phyloP scores from a whole-genome alignment of 2,888 invertebrate species.

The Balanococcus diminutus region DNA sequence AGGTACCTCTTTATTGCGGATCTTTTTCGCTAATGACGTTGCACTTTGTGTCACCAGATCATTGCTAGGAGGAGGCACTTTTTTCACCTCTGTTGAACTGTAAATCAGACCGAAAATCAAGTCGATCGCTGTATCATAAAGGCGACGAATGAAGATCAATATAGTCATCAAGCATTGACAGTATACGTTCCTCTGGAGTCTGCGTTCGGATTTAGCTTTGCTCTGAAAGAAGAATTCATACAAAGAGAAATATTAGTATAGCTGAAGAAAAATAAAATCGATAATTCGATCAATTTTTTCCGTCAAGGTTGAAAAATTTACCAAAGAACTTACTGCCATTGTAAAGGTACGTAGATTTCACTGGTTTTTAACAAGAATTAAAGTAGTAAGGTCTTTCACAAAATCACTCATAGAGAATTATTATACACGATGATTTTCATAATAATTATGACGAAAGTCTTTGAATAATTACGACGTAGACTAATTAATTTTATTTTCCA shows the following conservation, averaged over 20 bases:
- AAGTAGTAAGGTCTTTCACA: background rate
- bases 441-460: too few species aligned
- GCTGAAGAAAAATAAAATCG: background rate
- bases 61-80: slow-evolving; percentile 62
- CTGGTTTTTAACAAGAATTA: background rate
- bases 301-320: background rate
- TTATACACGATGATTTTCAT: too few species aligned
- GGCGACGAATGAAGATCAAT: slow-evolving; percentile 54
- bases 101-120: slow-evolving; percentile 58
- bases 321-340: background rate
- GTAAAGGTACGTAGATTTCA: background rate
- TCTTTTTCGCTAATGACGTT: slow-evolving; percentile 70
- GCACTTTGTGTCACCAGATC: slow-evolving; percentile 70
- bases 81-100: slow-evolving; percentile 58
- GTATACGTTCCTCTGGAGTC: background rate
- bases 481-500: background rate
- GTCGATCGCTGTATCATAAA: slow-evolving; percentile 58
- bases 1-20: slow-evolving; percentile 64
- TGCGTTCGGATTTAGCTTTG: background rate
- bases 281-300: background rate
- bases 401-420: background rate
- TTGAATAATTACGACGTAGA: background rate
- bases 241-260: background rate
- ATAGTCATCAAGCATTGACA: slow-evolving; percentile 52
- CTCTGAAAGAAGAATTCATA: background rate